Evolutionary conservation across 1,140 invertebrate genomes (phyloP).

Genomic region (Batillaria attramentaria): DNA sequence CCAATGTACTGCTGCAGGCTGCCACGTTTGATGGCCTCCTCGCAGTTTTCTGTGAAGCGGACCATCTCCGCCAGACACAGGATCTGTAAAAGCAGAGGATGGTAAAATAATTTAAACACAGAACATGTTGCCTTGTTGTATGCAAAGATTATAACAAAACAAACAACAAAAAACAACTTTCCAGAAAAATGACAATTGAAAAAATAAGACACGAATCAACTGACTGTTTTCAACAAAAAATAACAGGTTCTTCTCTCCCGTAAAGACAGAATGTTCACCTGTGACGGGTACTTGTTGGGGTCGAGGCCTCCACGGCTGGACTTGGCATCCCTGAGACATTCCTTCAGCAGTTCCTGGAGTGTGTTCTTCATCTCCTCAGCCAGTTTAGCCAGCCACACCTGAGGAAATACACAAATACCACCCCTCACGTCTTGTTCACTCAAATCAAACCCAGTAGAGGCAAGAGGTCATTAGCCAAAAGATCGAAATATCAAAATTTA

Average conservation of each 20-base stretch:
- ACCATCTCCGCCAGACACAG: conserved; percentile 81
- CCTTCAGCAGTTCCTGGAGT: conserved; percentile 77
- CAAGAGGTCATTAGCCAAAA: too few species aligned
- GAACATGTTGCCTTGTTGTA: too few species aligned
- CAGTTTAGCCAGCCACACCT: conserved; percentile 87
- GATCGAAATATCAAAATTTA: too few species aligned
- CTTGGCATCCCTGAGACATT: conserved; percentile 79
- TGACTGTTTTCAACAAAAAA: background rate
- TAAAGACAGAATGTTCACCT: conserved; percentile 59
- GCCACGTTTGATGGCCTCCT: conserved; percentile 82
- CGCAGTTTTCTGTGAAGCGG: conserved; percentile 86
- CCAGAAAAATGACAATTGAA: background rate
- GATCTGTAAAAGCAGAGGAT: conserved; percentile 75
- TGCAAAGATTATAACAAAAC: too few species aligned
- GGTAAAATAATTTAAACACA: background rate
- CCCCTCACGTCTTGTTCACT: too few species aligned
- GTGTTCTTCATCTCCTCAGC: conserved; percentile 88
- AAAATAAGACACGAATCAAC: background rate
- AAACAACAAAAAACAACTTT: background rate
- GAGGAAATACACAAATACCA: conserved; percentile 55
- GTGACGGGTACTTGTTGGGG: conserved; percentile 86
- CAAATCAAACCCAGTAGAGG: too few species aligned
- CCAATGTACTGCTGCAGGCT: conserved; percentile 75
- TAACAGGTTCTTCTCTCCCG: background rate
- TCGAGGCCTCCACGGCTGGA: conserved; percentile 76